Evolutionary conservation across 1,140 invertebrate species (phyloP), one percentile per base, ranked within the genome.

Genomic region (Goniozus legneri): DNA sequence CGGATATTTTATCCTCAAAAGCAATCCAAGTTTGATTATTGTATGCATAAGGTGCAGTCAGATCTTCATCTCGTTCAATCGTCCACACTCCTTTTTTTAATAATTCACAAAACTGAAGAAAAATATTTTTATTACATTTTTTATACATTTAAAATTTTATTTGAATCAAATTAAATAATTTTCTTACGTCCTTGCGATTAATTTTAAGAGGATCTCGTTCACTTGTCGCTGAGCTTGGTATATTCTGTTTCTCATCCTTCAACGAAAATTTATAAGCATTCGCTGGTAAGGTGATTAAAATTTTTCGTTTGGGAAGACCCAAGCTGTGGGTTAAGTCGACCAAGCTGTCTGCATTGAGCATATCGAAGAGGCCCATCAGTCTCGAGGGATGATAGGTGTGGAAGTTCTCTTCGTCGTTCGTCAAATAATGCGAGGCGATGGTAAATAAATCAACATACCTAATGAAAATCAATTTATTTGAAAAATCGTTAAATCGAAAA

Each of bases 311-410:
- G 2, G 83, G 82, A 2, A 82, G 84, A 33, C 87, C 87, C 22
- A 89, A 74, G 16, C 86, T 85, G 7, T 77, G 79, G 1, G 86
- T 79, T 32, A 91, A 75, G 68, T 91, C 88, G 21, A 90, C 80
- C 19, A 89, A 72, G 18, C 86, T 88, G 66, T 91, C 88, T 41
- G 85, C 84, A 56, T 90, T 90, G 49, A 86, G 80, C 76, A 89
- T 84, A 57, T 89, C 87, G 69, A 85, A 86, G 15, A 88, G 64
- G 2, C 88, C 87, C 69, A 88, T 89, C 46, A 89, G 68, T 45
- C 86, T 71, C 56, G 86, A 87, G 0, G 86, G 86, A 68, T 90
- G 88, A 62, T 84, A 89, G 1, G 86, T 85, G 50, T 80, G 62
- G 45, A 70, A 73, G 4, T 56, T 73, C 54, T 83, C 82, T 44